Evolutionary conservation across 2,888 invertebrate genomes (phyloP).

Genomic region (Lasioglossum malachurum): DNA sequence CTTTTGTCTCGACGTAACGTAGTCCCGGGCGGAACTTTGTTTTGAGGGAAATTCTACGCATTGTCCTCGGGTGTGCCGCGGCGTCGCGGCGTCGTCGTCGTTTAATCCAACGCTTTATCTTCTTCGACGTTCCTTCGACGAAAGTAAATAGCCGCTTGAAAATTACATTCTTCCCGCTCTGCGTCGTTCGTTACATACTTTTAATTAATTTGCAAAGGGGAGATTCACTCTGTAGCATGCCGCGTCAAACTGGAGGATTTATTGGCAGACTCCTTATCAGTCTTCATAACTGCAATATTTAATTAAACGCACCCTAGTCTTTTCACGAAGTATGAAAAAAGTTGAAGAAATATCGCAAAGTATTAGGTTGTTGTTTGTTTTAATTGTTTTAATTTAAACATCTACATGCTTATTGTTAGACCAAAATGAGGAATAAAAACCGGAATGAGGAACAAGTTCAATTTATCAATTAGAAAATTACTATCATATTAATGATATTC

Average conservation of each 20-base stretch:
- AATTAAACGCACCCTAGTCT: not conserved
- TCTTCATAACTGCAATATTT: not conserved
- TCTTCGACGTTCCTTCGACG: constrained; percentile 30
- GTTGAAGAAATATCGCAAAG: not conserved
- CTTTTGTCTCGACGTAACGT: constrained; percentile 38
- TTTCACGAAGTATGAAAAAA: not conserved
- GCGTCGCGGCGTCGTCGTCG: constrained; percentile 8
- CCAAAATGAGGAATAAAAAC: too few species aligned
- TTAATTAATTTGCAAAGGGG: not conserved
- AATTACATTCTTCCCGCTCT: constrained; percentile 38
- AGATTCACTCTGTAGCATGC: too few species aligned
- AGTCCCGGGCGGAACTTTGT: constrained; percentile 36
- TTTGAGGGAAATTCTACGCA: constrained; percentile 49
- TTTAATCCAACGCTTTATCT: constrained; percentile 50
- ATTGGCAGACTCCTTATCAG: not conserved
- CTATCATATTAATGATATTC: too few species aligned
- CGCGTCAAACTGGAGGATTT: not conserved
- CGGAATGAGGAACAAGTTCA: too few species aligned
- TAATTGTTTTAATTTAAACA: too few species aligned
- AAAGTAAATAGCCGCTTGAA: not conserved
- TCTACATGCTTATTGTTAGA: too few species aligned
- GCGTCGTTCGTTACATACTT: constrained; percentile 31
- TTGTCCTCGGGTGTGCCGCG: constrained; percentile 37
- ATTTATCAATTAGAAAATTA: too few species aligned
- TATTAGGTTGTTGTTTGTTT: too few species aligned